Base-by-base conservation (phyloP, 1,140 invertebrate species). In the Drosophila sulfurigaster region DNA sequence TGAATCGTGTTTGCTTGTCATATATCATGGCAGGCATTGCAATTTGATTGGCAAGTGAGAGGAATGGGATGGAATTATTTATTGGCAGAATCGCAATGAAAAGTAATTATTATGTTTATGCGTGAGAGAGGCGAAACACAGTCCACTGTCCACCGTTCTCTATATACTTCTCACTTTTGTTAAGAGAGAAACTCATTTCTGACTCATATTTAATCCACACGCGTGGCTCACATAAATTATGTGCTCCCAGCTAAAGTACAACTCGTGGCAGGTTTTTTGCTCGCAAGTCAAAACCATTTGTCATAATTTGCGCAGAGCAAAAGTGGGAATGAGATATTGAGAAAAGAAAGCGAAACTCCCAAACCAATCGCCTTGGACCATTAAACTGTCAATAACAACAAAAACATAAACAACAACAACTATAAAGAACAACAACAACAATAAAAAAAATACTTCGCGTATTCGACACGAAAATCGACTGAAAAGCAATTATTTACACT, bases 401-500 rank as follows among this genome's bases (percentile, higher is more conserved):
- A 30, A 20, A 11, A 64, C 0, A 66, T 45, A 11, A 73, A 56
- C 48, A 79, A 75, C 60, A 51, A 35, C 45, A 35, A 46, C 15
- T 10, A 69, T 56, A 70, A 63, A 49, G 13, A 75, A 52, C n/a
- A 30, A 58, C 58, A 65, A 63, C 15, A 6, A 38, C 16, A 20
- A 20, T 20, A 35, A 2, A 32, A 38, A 59, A 72, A 65, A 60
- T 60, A 77, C 70, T 69, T 66, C 43, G 69, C 67, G 43, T 75
- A 79, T 79, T 87, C 77, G 80, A 75, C 77, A 83, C 74, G 85
- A 87, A 87, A 82, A 79, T 87, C 83, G 78, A 89, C 78, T 89
- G 78, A 81, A 85, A 89, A 89, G 78, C 85, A 89, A 89, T 89
- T 89, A 88, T 89, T 89, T 88, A 88, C 85, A 88, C 75, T 88